Evolutionary conservation across 2,888 invertebrate species (phyloP).

Genomic region (Drosophila cognata): DNA sequence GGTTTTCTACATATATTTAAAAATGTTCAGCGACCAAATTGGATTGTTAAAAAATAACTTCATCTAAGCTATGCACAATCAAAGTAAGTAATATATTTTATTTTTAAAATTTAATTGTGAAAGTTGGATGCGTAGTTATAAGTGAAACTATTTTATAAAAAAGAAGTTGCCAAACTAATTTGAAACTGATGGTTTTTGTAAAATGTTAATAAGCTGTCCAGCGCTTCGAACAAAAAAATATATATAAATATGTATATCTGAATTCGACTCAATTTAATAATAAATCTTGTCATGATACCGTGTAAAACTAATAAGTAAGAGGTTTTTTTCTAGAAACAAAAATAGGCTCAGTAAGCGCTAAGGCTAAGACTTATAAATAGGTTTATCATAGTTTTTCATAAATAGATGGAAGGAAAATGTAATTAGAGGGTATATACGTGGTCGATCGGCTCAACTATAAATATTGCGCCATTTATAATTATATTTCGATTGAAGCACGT

Average conservation of each 20-base stretch:
- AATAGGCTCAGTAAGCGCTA: not conserved
- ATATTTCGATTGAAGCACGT: constrained; percentile 21
- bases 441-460: not conserved
- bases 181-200: no score
- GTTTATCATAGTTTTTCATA: not conserved
- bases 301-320: not conserved
- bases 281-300: not conserved
- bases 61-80: not conserved
- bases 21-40: no score
- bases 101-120: not conserved
- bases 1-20: not conserved
- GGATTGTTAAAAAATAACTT: not conserved
- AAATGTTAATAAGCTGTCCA: not conserved
- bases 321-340: no score
- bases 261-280: not conserved
- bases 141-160: not conserved
- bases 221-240: no score
- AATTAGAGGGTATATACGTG: constrained; percentile 6
- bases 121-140: not conserved
- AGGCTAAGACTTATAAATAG: not conserved
- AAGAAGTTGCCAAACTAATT: not conserved
- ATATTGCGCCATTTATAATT: not conserved
- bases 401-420: not conserved
- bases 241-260: not conserved
- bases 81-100: not conserved